Conservation (phyloP, 2,113 vertebrate genomes). For the Girardinichthys multiradiatus region DNA sequence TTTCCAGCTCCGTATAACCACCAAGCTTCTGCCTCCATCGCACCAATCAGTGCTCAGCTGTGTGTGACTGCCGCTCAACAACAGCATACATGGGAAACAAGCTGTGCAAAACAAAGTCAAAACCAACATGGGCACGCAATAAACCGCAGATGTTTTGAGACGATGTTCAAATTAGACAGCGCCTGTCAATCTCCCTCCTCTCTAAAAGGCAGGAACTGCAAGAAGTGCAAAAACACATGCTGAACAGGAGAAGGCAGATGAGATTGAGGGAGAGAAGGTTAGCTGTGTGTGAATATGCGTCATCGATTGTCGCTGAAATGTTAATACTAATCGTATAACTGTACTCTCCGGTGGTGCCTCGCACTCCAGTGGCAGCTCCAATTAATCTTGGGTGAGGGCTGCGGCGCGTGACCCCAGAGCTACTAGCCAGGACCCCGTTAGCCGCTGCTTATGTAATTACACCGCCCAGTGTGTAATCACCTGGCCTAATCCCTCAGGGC, state of each 20-base stretch:
- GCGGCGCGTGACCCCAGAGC: constrained; percentile 90
- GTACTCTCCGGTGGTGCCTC: constrained; percentile 85
- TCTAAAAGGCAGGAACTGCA: constrained; percentile 59
- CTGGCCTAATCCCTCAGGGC: constrained; percentile 92
- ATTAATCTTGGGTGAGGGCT: constrained; percentile 96
- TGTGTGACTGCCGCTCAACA: constrained; percentile 52
- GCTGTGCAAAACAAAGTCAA: constrained; percentile 69
- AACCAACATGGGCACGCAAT: constrained; percentile 63
- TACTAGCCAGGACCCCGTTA: constrained; percentile 86
- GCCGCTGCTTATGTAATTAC: constrained; percentile 98
- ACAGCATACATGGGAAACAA: constrained; percentile 58
- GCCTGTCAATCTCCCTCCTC: constrained; percentile 77
- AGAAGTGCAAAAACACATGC: constrained; percentile 26
- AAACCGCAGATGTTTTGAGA: constrained; percentile 74
- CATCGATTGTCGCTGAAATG: constrained; percentile 90
- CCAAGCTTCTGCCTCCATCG: constrained; percentile 44
- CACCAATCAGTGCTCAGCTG: constrained; percentile 59
- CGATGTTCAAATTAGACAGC: constrained; percentile 84
- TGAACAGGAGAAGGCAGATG: constrained; percentile 45
- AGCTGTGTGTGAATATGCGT: constrained; percentile 5
- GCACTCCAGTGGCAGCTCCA: constrained; percentile 93
- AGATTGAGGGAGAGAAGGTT: constrained; percentile 24
- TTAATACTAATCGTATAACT: constrained; percentile 95
- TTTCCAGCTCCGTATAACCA: constrained; percentile 15
- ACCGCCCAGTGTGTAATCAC: constrained; percentile 93